A percentile compares a stretch with the other conserved stretches of the same genome.
Conservation (phyloP, 2,888 invertebrate genomes). For the Amblyjoppa fuscipennis region DNA sequence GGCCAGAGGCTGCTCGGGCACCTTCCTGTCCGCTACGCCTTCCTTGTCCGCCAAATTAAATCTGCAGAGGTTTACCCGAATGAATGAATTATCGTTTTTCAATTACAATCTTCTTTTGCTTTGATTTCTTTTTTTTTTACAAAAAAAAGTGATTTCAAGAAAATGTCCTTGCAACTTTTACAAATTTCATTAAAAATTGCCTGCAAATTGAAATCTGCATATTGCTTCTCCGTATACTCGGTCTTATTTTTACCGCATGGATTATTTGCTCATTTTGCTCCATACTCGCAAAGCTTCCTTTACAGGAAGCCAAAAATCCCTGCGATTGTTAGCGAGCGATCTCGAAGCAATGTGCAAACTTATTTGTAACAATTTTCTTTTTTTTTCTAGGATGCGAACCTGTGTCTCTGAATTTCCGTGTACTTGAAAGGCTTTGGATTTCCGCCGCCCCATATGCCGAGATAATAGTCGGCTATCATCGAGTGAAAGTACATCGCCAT, state of each 20-base stretch:
- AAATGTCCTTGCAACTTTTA: no score
- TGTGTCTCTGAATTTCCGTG: slow-evolving; percentile 97
- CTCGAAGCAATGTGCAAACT: not conserved
- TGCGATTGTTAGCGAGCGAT: not conserved
- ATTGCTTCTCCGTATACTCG: no score
- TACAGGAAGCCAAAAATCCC: not conserved
- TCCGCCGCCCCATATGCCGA: slow-evolving; percentile 98
- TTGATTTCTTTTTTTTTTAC: slow-evolving; percentile 16
- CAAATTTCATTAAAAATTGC: no score
- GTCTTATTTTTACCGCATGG: no score
- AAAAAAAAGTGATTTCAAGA: no score
- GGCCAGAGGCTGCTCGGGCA: slow-evolving; percentile 96
- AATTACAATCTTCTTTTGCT: not conserved
- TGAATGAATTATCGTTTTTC: not conserved
- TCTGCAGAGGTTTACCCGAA: slow-evolving; percentile 74
- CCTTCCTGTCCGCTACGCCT: slow-evolving; percentile 96
- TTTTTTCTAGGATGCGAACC: slow-evolving; percentile 82
- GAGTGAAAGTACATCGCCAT: slow-evolving; percentile 99
- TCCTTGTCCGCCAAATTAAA: slow-evolving; percentile 95
- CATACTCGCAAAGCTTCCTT: no score
- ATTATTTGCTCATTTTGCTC: no score
- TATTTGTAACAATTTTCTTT: not conserved
- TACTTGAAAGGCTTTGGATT: slow-evolving; percentile 98
- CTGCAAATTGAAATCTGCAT: no score
- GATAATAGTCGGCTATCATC: slow-evolving; percentile 98